These are phyloP conservation scores for Rhizomys pruinosus DNA, from an alignment of 2,113 vertebrate species.

Conservation along the genomic window DNA sequence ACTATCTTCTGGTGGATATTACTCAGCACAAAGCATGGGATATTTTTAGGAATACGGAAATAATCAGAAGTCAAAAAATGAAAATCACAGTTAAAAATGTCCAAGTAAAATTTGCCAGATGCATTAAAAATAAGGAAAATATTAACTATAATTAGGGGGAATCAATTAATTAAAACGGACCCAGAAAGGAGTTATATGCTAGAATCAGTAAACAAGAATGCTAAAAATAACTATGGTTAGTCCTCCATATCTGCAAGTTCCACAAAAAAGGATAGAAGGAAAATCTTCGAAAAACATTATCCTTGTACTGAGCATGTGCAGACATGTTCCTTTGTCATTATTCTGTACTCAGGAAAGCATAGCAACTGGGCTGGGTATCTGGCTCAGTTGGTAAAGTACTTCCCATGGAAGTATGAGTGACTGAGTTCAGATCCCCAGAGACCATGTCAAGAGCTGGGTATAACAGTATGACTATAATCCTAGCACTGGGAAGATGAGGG, in stretches of 20 bases:
- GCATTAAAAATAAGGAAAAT: background rate
- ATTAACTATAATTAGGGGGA: background rate
- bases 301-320: background rate
- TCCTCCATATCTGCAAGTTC: background rate
- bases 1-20: background rate
- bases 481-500: background rate
- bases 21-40: background rate
- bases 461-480: background rate
- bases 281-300: background rate
- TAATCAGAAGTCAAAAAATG: background rate
- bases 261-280: background rate
- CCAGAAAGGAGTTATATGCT: background rate
- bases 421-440: background rate
- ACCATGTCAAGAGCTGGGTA: background rate
- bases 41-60: background rate
- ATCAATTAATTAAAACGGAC: background rate
- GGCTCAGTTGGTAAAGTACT: background rate
- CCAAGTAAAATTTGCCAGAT: background rate
- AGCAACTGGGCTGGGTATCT: background rate
- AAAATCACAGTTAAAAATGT: background rate
- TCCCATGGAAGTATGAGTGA: background rate
- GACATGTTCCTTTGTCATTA: background rate
- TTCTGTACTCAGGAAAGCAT: background rate
- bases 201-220: background rate
- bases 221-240: background rate